Percentiles rank a stretch among this genome's conserved stretches.
phyloP scores from a whole-genome alignment of 2,113 vertebrate species.

The Zosterops borbonicus region DNA sequence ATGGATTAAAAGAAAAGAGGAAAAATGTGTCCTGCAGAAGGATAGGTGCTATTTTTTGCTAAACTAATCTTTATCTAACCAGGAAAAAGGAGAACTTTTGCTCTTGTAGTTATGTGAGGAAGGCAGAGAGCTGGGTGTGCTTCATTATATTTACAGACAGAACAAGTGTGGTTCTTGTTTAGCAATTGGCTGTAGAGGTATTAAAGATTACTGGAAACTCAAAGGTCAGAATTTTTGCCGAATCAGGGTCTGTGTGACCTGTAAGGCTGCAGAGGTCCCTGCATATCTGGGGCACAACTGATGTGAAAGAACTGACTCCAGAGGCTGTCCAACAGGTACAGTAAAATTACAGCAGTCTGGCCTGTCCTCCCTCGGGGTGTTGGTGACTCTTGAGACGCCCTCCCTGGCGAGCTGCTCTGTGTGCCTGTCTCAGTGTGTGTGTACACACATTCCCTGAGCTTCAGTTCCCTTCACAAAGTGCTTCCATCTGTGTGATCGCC shows the following conservation, averaged over 20 bases:
- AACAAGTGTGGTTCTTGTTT: not conserved
- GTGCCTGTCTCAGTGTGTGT: too few species aligned
- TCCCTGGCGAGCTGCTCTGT: not conserved
- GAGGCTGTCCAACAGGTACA: not conserved
- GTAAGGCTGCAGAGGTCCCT: not conserved
- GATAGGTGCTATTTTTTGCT: not conserved
- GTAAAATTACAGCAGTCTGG: not conserved
- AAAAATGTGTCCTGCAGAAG: not conserved
- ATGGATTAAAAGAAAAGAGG: not conserved
- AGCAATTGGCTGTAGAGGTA: not conserved
- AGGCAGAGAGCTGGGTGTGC: not conserved
- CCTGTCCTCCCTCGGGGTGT: not conserved
- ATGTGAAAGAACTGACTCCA: not conserved
- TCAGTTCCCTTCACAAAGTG: not conserved
- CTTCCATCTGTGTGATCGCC: not conserved
- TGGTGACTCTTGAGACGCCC: rapidly evolving
- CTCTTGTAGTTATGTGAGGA: not conserved
- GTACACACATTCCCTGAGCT: not conserved
- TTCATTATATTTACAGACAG: not conserved
- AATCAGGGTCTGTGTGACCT: not conserved
- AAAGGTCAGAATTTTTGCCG: conserved; percentile 21
- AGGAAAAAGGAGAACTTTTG: not conserved
- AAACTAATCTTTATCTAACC: not conserved
- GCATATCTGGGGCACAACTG: not conserved
- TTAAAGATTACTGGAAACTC: not conserved